These are phyloP conservation scores for Dendrocopos noguchii DNA, from an alignment of 2,113 vertebrate genomes.

Conservation along the genomic window DNA sequence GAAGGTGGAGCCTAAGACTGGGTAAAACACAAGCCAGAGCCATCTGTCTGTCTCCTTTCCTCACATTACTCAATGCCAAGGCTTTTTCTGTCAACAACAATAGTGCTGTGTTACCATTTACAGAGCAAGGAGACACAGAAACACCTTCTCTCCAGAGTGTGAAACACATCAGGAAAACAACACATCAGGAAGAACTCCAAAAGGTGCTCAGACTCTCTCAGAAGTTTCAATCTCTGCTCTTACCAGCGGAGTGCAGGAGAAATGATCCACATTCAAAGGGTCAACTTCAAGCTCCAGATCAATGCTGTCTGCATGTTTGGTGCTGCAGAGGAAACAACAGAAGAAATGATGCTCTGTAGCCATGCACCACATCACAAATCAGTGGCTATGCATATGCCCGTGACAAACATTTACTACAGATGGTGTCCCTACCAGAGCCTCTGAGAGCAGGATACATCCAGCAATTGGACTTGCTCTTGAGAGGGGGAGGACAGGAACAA, in stretches of 20 bases:
- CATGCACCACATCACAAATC: neutral
- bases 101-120: neutral
- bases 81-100: neutral
- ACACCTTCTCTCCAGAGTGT: neutral
- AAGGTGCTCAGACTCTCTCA: neutral
- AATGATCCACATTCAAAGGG: conserved; percentile 98
- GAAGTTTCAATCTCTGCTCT: conserved; percentile 43
- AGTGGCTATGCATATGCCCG: neutral
- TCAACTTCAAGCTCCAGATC: conserved; percentile 97
- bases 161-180: neutral
- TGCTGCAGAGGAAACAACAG: conserved; percentile 74
- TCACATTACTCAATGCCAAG: neutral
- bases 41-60: neutral
- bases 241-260: conserved; percentile 98
- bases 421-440: neutral
- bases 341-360: neutral
- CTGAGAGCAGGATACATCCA: neutral
- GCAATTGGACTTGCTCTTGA: rapidly evolving
- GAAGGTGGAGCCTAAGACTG: neutral
- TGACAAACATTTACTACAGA: neutral
- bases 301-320: conserved; percentile 96
- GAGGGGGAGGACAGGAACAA: neutral
- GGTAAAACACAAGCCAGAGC: neutral
- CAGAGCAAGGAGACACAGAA: neutral
- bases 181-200: neutral